phyloP scores from a whole-genome alignment of 1,140 invertebrate genomes.

The Listronotus bonariensis region DNA sequence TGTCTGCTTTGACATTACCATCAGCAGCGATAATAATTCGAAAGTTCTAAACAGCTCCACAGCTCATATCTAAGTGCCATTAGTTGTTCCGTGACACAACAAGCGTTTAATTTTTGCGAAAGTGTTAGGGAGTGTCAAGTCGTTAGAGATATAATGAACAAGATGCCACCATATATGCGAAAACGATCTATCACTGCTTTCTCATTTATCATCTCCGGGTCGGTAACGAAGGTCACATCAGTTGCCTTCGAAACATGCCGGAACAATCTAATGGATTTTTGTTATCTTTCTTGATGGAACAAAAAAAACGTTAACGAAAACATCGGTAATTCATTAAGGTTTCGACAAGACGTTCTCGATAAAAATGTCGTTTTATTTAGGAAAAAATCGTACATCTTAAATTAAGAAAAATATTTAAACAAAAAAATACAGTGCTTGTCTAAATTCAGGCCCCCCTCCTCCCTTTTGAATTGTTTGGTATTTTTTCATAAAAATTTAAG shows the following conservation, averaged over 20 bases:
- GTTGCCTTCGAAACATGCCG: conserved; percentile 28
- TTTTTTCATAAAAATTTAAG: too few species aligned
- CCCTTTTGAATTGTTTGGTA: too few species aligned
- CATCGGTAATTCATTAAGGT: too few species aligned
- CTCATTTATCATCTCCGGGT: conserved; percentile 40
- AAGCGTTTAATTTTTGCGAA: conserved; percentile 34
- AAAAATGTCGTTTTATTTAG: too few species aligned
- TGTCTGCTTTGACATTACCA: too few species aligned
- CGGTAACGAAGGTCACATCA: conserved; percentile 32
- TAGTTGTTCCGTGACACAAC: conserved; percentile 17
- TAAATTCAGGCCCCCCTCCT: too few species aligned
- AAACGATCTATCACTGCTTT: conserved; percentile 40
- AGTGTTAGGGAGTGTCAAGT: conserved; percentile 33
- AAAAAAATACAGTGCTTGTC: too few species aligned
- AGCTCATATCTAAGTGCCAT: neutral
- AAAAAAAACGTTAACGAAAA: conserved; percentile 9
- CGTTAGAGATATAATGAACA: conserved; percentile 41
- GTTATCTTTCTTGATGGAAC: conserved; percentile 13
- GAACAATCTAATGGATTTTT: conserved; percentile 38
- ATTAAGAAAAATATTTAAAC: too few species aligned
- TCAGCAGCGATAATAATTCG: too few species aligned
- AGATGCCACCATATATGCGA: conserved; percentile 43
- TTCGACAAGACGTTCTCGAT: too few species aligned
- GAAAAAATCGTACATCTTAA: too few species aligned
- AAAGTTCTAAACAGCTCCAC: too few species aligned